Base-by-base conservation (phyloP, 2,113 vertebrate genomes). In the Anhinga anhinga region DNA sequence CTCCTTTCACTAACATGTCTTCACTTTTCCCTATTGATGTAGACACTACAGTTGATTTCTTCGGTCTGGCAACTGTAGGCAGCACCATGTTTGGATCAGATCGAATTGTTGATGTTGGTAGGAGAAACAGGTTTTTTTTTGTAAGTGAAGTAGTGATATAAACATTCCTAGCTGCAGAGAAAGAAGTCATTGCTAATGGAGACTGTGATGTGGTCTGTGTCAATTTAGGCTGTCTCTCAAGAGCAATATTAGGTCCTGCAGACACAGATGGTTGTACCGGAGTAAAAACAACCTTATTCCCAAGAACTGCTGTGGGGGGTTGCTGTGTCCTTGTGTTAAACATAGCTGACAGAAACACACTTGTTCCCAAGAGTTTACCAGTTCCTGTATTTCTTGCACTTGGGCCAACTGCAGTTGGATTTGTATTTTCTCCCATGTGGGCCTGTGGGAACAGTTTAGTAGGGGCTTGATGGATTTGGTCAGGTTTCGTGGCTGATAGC, bases 341-440 rank as follows among this genome's bases (percentile, higher is more conserved):
- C 9, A 2, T 0, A 1, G 82, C 42, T 17, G 61, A 1, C 9
- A 50, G 27, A 26, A 72, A 23, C 8, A 1, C 0, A 0, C 52
- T 79, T 25, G 10, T 25, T 25, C 55, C 74, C 30, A 3, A 25
- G 40, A 32, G 25, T 9, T 9, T 2, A 0, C 5, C 55, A 7
- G 44, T 45, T 69, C 63, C 92, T 23, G 1, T 2, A 25, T 5
- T 17, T 11, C 62, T 86, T 29, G 50, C n/a, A 0, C 23, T n/a
- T 32, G 13, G 45, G 42, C 69, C 63, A 44, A 1, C 36, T 12
- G 21, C 45, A 4, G 25, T 7, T 20, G 88, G 50, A 34, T 69
- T 79, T 10, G n/a, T 7, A 25, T 56, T 29, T 7, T 45, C 77
- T 40, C 26, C 83, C 2, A 4, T 0, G 6, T 9, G 50, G 69